Evolutionary conservation across 2,797 vertebrate genomes (phyloP).

Genomic region (Pteronotus mesoamericanus): DNA sequence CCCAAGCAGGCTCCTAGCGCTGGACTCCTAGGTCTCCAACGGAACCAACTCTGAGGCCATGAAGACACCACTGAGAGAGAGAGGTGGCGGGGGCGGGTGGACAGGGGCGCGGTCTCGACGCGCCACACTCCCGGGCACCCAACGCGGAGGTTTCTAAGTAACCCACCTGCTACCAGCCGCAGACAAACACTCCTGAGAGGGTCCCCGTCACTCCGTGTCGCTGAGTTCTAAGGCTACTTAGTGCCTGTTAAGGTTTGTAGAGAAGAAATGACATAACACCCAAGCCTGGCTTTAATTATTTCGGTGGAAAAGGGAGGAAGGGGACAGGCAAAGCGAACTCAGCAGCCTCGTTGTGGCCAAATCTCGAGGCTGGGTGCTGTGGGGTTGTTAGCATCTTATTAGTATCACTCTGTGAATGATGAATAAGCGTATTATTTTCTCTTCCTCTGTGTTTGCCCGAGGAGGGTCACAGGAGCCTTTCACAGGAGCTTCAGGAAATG

Average conservation of each 20-base stretch:
- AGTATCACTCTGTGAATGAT: too few species aligned
- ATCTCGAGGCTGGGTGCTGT: not conserved
- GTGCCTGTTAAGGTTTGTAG: not conserved
- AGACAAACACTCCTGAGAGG: not conserved
- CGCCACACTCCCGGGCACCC: not conserved
- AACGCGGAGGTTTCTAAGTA: not conserved
- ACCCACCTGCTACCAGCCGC: not conserved
- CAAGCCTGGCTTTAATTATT: not conserved
- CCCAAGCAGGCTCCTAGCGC: not conserved
- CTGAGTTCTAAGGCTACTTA: not conserved
- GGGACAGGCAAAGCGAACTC: not conserved
- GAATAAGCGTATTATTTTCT: not conserved
- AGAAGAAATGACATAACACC: not conserved
- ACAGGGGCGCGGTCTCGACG: not conserved
- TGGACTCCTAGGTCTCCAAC: not conserved
- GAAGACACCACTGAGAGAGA: not conserved
- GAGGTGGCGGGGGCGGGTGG: not conserved
- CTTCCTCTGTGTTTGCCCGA: not conserved
- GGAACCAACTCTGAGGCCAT: not conserved
- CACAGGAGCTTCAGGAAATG: not conserved
- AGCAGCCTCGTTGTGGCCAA: not conserved
- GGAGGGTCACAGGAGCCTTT: not conserved
- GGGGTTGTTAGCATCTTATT: not conserved
- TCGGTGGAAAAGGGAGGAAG: not conserved
- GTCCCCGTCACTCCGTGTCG: not conserved